Conservation (phyloP, 2,797 vertebrate species). For the Hipposideros larvatus region DNA sequence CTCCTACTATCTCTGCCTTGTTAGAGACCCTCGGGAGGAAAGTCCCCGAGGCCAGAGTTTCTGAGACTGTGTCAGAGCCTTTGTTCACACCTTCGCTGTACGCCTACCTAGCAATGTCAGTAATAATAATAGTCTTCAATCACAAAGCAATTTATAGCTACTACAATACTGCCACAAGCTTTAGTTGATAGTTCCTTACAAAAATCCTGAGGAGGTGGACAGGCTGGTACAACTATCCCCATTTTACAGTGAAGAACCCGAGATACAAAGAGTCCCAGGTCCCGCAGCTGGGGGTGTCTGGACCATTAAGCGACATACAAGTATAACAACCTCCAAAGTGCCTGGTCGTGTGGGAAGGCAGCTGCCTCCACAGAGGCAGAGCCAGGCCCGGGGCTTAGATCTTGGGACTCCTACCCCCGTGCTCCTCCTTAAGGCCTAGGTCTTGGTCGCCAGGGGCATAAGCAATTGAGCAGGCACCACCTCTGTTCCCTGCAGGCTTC, state of each 20-base stretch:
- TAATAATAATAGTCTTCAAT: not conserved
- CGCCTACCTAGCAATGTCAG: not conserved
- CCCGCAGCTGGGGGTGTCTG: not conserved
- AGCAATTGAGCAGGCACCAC: not conserved
- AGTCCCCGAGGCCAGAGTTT: not conserved
- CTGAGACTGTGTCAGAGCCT: not conserved
- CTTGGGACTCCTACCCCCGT: not conserved
- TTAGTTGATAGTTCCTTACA: not conserved
- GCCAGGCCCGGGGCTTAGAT: not conserved
- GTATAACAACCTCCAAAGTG: too few relatives aligned
- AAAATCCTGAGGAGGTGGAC: not conserved
- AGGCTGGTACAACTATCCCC: not conserved
- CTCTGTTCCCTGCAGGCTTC: not conserved
- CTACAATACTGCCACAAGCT: not conserved
- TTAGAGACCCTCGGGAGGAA: not conserved
- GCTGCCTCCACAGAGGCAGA: not conserved
- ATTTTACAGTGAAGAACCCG: not conserved
- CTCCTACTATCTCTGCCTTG: not conserved
- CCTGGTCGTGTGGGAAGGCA: rapidly evolving
- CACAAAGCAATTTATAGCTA: not conserved
- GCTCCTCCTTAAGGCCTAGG: not conserved
- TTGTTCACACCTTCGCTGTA: not conserved
- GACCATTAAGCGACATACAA: not conserved
- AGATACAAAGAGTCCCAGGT: not conserved
- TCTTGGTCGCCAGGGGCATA: not conserved